Percentiles rank a stretch among this genome's conserved stretches.
These are phyloP conservation scores for Tetramorium parvispinum DNA, from an alignment of 1,140 invertebrate genomes.

Conservation along the genomic window DNA sequence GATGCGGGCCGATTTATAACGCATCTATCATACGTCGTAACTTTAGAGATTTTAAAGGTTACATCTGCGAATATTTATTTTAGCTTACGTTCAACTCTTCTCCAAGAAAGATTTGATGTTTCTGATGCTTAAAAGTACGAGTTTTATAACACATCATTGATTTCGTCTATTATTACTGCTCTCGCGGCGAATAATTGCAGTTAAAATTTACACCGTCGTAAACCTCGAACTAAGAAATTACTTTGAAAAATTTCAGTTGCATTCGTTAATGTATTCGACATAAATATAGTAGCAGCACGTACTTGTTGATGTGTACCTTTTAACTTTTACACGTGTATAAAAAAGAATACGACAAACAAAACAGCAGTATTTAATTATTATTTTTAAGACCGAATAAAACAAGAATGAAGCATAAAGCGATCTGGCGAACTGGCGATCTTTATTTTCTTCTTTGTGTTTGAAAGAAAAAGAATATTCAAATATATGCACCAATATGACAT, in stretches of 20 bases:
- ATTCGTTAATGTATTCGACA: not conserved
- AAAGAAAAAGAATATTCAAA: not conserved
- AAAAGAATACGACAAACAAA: not conserved
- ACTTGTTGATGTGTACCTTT: not conserved
- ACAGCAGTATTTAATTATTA: not conserved
- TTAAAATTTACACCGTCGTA: slow-evolving; percentile 19
- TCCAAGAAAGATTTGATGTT: not conserved
- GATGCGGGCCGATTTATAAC: slow-evolving; percentile 25
- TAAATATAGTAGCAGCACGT: not conserved
- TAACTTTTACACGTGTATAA: not conserved
- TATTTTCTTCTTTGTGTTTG: not conserved
- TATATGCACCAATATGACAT: no score
- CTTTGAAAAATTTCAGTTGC: not conserved
- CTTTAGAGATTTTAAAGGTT: not conserved
- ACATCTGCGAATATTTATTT: slow-evolving; percentile 30
- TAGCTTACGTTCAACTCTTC: not conserved
- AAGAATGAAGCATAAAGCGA: not conserved
- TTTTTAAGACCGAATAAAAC: not conserved
- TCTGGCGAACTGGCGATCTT: not conserved
- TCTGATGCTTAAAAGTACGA: slow-evolving; percentile 1
- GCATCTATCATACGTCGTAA: slow-evolving; percentile 24
- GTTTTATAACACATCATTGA: not conserved
- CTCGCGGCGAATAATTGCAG: not conserved
- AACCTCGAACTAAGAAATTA: not conserved
- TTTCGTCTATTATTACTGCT: not conserved